A percentile compares a stretch with the other conserved stretches of the same genome.
phyloP scores from a whole-genome alignment of 2,113 vertebrate species.

The Xenotilapia longispinis region DNA sequence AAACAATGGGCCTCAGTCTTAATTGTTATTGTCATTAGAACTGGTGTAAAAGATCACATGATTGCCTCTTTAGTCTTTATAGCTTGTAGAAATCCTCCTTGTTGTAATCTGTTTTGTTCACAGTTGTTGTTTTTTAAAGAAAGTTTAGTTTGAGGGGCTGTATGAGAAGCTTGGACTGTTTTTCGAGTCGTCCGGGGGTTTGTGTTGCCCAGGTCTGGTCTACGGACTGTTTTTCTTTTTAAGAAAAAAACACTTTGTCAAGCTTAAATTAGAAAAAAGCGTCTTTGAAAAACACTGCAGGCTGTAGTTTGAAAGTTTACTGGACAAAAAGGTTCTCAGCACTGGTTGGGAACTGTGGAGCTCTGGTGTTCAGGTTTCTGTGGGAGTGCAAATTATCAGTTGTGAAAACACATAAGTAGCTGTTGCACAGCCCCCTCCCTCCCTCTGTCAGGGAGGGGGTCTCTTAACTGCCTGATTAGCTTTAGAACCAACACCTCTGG shows the following conservation, averaged over 20 bases:
- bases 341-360: background rate
- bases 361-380: background rate
- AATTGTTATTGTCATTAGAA: background rate
- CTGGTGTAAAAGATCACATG: background rate
- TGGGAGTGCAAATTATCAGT: background rate
- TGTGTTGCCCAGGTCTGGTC: background rate
- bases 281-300: background rate
- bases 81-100: background rate
- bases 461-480: constrained; percentile 33
- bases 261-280: background rate
- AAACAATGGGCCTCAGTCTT: background rate
- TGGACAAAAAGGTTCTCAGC: background rate
- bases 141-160: background rate
- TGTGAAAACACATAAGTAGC: background rate
- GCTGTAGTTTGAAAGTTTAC: background rate
- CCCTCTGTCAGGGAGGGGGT: background rate
- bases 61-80: background rate
- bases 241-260: background rate
- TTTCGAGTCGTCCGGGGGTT: background rate
- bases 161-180: background rate
- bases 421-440: background rate
- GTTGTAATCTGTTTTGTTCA: background rate
- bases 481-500: constrained; percentile 35
- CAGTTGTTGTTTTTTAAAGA: background rate
- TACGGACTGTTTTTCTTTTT: background rate